A percentile compares a stretch with the other conserved stretches of the same genome.
Evolutionary conservation across 1,140 invertebrate species (phyloP).

Genomic region (Nasonia vitripennis): DNA sequence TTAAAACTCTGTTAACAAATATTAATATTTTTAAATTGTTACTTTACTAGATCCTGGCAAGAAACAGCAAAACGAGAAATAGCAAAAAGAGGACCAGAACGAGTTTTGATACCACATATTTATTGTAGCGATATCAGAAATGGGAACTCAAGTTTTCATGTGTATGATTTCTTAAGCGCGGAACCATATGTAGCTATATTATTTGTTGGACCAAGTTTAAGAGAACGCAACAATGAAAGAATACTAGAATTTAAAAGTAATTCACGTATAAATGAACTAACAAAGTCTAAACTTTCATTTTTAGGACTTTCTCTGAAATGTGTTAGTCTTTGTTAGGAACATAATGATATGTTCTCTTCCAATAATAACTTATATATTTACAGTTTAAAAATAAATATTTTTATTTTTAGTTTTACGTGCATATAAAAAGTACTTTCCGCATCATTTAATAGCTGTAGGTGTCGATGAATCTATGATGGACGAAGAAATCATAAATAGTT

Average conservation of each 20-base stretch:
- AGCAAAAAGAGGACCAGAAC: constrained; percentile 17
- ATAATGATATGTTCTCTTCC: no score
- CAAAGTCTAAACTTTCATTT: no score
- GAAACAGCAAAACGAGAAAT: not conserved
- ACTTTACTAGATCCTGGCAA: constrained; percentile 5
- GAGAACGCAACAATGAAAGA: not conserved
- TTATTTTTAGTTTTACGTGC: not conserved
- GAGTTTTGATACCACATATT: not conserved
- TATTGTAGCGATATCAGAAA: no score
- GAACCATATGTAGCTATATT: constrained; percentile 4
- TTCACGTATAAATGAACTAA: not conserved
- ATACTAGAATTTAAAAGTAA: constrained; percentile 21
- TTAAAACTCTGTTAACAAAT: not conserved
- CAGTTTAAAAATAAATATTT: not conserved
- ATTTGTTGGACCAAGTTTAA: constrained; percentile 22
- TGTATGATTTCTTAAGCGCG: not conserved
- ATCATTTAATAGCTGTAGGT: constrained; percentile 9
- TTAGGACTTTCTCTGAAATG: no score
- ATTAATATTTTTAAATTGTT: not conserved
- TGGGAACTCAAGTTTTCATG: not conserved
- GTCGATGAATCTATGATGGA: constrained; percentile 26
- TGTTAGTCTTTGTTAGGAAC: no score
- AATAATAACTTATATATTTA: no score
- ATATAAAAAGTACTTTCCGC: constrained; percentile 30
- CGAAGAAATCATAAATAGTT: not conserved